Evolutionary conservation across 2,888 invertebrate species (phyloP), one percentile per base, ranked within the genome.

Genomic region (Hydroisotoma schaefferi): DNA sequence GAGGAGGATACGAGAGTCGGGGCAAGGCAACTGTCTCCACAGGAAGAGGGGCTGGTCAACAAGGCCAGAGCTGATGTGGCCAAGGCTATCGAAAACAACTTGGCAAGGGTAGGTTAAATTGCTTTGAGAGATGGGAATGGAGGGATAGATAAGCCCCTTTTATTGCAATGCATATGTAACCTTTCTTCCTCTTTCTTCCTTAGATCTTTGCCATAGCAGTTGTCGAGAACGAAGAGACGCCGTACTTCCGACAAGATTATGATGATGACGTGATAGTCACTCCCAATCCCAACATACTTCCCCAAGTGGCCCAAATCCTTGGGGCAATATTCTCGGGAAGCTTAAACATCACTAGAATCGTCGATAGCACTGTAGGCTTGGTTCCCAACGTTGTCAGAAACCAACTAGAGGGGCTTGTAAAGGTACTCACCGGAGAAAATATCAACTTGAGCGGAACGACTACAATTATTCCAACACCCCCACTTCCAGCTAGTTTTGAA

Each of bases 261-360:
- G 66, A 58, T 40, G 63, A 58, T 3, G 57, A 59, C 12, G 63
- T 49, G 4, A 43, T 40, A 1, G 53, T 58, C 2, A 63, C 67
- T 0, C 58, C 69, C 1, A 68, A 68, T 58, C 72, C 72, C n/a
- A 68, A 69, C 29, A 67, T 69, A 2, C 54, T 72, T 2, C 72
- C 72, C 12, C 72, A 73, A 63, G 72, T 73, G 0, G 68, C 68
- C 2, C 69, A 71, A 60, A 68, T 72, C 53, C 59, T 72, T 2
- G 72, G 72, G 12, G 71, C 72, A 12, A 71, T 73, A 40, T 73
- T 73, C 56, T 63, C 71, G 2, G 71, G 71, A 40, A 64, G 59
- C 54, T 57, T 73, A 25, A 73, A 73, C 33, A 60, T 73, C 18
- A 65, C 71, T 0, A 58, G 65, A 2, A 64, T 73, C 12, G 69